Evolutionary conservation across 2,113 vertebrate species (phyloP).

Genomic region (Aegotheles bennettii): DNA sequence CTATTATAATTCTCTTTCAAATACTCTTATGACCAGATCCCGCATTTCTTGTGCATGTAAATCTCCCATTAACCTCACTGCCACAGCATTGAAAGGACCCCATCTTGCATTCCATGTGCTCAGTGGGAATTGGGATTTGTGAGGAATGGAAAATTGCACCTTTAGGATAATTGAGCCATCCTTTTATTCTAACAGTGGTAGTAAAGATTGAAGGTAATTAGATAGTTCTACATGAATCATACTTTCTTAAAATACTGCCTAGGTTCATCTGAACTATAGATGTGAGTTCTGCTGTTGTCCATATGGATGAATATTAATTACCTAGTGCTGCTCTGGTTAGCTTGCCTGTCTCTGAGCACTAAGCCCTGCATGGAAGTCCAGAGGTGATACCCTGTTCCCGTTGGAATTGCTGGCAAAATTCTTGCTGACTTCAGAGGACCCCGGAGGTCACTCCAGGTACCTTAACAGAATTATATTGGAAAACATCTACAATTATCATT

Average conservation of each 20-base stretch:
- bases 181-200: not conserved
- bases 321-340: not conserved
- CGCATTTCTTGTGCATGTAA: constrained; percentile 22
- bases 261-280: not conserved
- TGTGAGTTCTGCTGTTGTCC: not conserved
- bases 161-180: not conserved
- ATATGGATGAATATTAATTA: not conserved
- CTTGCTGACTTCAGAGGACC: not conserved
- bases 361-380: not conserved
- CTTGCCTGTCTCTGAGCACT: not conserved
- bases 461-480: not conserved
- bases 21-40: not conserved
- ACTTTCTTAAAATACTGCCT: not conserved
- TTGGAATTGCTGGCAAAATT: not conserved
- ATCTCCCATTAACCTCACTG: constrained; percentile 26
- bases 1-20: constrained; percentile 8
- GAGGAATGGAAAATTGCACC: not conserved
- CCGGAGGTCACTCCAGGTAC: not conserved
- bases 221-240: not conserved
- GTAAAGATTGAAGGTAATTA: not conserved
- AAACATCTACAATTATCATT: not conserved
- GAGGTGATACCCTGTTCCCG: not conserved
- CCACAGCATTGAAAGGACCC: not conserved
- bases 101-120: not conserved
- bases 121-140: constrained; percentile 1